A percentile compares a stretch with the other conserved stretches of the same genome.
Evolutionary conservation across 2,888 invertebrate species (phyloP).

Genomic region (Luperina nickerlii): DNA sequence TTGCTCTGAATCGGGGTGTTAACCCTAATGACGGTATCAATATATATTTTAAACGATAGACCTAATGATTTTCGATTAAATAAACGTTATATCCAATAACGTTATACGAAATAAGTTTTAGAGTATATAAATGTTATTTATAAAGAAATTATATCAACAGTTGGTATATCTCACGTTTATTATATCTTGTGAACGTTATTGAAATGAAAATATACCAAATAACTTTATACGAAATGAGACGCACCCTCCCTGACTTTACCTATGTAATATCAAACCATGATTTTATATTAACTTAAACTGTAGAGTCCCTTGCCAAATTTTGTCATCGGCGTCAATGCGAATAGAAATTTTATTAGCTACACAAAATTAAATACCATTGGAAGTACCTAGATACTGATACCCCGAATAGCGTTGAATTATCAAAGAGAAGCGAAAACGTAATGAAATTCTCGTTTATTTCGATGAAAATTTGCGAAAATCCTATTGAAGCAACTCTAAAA

Average conservation of each 20-base stretch:
- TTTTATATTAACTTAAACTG: not conserved
- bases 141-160: too few species aligned
- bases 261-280: not conserved
- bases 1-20: too few species aligned
- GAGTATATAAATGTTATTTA: too few species aligned
- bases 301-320: not conserved
- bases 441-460: slow-evolving; percentile 48
- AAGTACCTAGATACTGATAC: slow-evolving; percentile 5
- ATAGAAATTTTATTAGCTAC: slow-evolving; percentile 21
- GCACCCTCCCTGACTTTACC: not conserved
- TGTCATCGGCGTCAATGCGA: not conserved
- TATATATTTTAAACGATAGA: too few species aligned
- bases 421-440: slow-evolving; percentile 48
- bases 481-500: slow-evolving; percentile 22
- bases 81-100: too few species aligned
- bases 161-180: too few species aligned
- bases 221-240: too few species aligned
- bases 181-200: too few species aligned
- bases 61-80: too few species aligned
- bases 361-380: slow-evolving; percentile 30
- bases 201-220: too few species aligned
- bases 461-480: slow-evolving; percentile 41
- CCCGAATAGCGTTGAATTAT: slow-evolving; percentile 6
- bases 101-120: too few species aligned
- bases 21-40: too few species aligned